These are phyloP conservation scores for Callithrix jacchus DNA, from an alignment of 2,113 vertebrate species.

Conservation along the genomic window DNA sequence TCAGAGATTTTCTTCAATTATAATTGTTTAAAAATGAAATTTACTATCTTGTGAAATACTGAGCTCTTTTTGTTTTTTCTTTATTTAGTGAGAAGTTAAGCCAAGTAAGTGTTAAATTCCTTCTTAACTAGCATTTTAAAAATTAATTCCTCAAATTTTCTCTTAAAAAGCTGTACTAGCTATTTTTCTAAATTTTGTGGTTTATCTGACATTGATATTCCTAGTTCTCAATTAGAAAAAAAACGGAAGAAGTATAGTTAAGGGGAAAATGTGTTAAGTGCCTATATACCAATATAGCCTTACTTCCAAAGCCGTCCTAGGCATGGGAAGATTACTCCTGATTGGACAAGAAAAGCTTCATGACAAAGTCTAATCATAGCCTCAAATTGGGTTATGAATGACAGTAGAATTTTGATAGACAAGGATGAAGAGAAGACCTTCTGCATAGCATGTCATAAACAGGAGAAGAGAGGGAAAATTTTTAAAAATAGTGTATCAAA, in stretches of 20 bases:
- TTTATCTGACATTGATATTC: not conserved
- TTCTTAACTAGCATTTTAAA: not conserved
- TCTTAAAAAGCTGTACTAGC: not conserved
- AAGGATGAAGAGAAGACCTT: not conserved
- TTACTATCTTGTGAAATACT: not conserved
- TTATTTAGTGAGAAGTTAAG: not conserved
- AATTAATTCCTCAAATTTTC: constrained; percentile 11
- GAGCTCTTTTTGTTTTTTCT: not conserved
- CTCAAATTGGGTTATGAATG: not conserved
- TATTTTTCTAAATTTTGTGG: not conserved
- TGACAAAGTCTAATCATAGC: not conserved
- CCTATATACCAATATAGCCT: not conserved
- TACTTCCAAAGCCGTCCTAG: not conserved
- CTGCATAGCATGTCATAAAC: not conserved
- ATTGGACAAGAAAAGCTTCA: not conserved
- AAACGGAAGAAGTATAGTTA: not conserved
- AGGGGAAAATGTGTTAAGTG: not conserved
- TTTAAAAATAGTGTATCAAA: not conserved
- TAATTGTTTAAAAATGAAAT: not conserved
- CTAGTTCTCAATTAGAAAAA: not conserved
- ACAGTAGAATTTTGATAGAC: not conserved
- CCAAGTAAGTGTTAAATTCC: not conserved
- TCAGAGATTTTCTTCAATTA: not conserved
- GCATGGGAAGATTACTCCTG: not conserved
- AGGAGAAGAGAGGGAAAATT: not conserved